Base-by-base conservation (phyloP, 92 coral and sea anemone genomes). In the Montipora capitata region DNA sequence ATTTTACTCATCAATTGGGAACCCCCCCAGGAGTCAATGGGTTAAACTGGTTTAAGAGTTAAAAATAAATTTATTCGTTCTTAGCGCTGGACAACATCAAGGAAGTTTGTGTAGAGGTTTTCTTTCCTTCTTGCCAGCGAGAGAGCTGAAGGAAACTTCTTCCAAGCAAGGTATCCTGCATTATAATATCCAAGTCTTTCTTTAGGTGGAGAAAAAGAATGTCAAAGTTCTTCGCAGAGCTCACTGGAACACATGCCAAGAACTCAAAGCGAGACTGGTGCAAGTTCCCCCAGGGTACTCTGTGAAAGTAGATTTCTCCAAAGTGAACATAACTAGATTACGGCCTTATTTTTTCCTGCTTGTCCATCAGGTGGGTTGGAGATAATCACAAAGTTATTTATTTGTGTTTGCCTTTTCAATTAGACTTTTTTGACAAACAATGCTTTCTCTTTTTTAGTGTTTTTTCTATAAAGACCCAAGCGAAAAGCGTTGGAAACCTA, bases 281-380 rank as follows among this genome's bases (percentile, higher is more conserved):
- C 90, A 86, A n/a, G 18, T 59, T 18, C 97, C 97, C 40, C 93
- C 97, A 40, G 87, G 90, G 75, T 94, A 89, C 85, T 61, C 51
- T 66, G 57, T 94, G 39, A 92, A 74, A 57, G 90, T 94, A 20
- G 90, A 94, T 79, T 73, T 93, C 76, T n/a, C 78, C 16, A 87
- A 70, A 65, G 89, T 94, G 43, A 80, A 94, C 78, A 89, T 92
- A 40, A 83, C 68, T 35, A 66, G 97, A 45, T 83, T 94, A 15
- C 70, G 85, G 68, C 95, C 97, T 58, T 94, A 94, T 48, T 75
- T 86, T 17, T 94, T 92, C 40, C 85, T 92, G 8, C 87, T 94
- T 5, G 51, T 94, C 15, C 95, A 94, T 56, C 88, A 94, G 87
- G 97, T 94, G 35, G 82, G 40, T 2, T 11, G 44, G 27, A 17